Evolutionary conservation across 2,113 vertebrate species (phyloP).

Genomic region (Heliornis fulica): DNA sequence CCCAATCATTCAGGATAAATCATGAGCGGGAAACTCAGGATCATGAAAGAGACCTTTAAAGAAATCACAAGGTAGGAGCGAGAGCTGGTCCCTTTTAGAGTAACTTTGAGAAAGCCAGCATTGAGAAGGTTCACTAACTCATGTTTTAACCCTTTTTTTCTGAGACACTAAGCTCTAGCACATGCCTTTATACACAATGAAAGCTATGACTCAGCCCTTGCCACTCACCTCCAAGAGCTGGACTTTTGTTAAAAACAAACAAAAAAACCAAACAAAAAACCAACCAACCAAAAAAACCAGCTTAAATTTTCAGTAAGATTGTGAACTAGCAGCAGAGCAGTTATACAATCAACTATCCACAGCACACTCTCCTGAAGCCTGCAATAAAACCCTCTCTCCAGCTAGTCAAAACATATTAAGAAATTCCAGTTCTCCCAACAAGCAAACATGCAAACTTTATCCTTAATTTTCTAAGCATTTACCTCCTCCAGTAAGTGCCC

Average conservation of each 20-base stretch:
- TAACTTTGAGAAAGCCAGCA: background rate
- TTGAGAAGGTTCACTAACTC: background rate
- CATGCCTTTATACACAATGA: background rate
- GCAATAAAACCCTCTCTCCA: background rate
- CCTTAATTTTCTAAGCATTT: background rate
- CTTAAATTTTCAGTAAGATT: background rate
- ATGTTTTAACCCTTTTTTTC: background rate
- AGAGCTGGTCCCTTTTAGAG: background rate
- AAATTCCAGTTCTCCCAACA: background rate
- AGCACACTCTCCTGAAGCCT: background rate
- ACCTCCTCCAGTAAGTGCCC: background rate
- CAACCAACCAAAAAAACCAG: no score
- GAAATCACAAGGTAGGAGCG: background rate
- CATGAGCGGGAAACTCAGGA: background rate
- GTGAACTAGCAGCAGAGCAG: background rate
- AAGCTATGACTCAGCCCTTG: background rate
- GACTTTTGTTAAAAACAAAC: background rate
- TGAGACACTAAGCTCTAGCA: background rate
- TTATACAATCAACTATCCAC: background rate
- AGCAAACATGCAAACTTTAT: background rate
- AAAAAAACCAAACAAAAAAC: no score
- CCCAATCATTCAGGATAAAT: conserved; percentile 21
- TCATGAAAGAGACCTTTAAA: conserved; percentile 40
- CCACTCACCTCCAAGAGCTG: background rate
- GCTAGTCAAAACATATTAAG: background rate